Evolutionary conservation across 1,140 invertebrate genomes (phyloP).

Genomic region (Berghia stephanieae): DNA sequence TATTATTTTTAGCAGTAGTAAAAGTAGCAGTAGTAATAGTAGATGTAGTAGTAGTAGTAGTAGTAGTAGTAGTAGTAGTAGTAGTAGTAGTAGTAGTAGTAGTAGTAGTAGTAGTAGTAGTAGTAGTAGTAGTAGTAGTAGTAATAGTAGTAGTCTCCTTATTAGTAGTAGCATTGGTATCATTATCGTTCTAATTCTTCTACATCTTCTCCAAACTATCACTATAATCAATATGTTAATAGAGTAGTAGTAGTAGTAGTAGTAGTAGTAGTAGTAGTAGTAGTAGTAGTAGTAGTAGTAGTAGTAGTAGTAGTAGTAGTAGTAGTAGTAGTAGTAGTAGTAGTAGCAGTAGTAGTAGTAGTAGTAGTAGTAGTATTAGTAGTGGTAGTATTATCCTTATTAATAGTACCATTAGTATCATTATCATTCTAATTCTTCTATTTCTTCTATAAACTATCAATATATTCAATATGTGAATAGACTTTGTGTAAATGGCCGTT

Average conservation of each 20-base stretch:
- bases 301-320: conserved; percentile 7
- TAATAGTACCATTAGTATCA: background rate
- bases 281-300: conserved; percentile 8
- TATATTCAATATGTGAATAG: too few relatives aligned
- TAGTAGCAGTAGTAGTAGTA: conserved; percentile 7
- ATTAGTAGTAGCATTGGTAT: background rate
- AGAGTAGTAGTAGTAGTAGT: conserved; percentile 7
- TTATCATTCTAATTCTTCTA: too few relatives aligned
- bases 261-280: conserved; percentile 7
- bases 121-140: background rate
- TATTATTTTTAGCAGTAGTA: too few relatives aligned
- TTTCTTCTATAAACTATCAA: too few relatives aligned
- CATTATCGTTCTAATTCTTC: too few relatives aligned
- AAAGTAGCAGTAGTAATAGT: too few relatives aligned
- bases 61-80: conserved; percentile 8
- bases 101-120: conserved; percentile 7
- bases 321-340: conserved; percentile 7
- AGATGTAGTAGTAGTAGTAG: conserved; percentile 1
- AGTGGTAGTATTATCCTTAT: background rate
- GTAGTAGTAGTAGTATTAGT: background rate
- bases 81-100: conserved; percentile 7
- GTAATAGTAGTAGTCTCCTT: background rate
- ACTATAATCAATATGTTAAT: too few relatives aligned
- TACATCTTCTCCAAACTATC: too few relatives aligned
- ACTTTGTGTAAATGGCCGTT: too few relatives aligned